Percentiles rank a stretch among this genome's conserved stretches.
Evolutionary conservation across 2,113 vertebrate genomes (phyloP).

Genomic region (Trematocara stigmaticum): DNA sequence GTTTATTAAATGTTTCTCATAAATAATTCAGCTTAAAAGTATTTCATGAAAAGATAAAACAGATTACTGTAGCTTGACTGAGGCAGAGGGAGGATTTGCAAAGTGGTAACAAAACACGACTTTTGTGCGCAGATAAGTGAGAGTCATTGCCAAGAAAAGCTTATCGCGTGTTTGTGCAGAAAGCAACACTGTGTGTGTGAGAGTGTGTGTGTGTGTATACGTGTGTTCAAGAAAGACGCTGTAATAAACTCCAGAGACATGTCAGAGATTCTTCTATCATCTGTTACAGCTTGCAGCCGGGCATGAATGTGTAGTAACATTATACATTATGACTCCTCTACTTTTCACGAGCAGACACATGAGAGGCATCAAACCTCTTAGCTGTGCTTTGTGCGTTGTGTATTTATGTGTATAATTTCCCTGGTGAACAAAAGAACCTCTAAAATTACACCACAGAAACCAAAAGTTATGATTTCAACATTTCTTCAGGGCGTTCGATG

Average conservation of each 20-base stretch:
- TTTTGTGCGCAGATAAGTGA: not conserved
- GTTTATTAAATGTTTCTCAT: not conserved
- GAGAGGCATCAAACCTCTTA: not conserved
- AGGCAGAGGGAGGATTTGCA: not conserved
- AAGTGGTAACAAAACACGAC: not conserved
- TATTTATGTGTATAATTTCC: not conserved
- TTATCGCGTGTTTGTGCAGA: not conserved
- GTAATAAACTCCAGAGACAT: not conserved
- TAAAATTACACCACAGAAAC: conserved; percentile 4
- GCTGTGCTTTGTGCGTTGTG: not conserved
- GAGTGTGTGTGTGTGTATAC: not conserved
- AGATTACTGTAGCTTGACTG: not conserved
- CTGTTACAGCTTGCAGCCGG: not conserved
- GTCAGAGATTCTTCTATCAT: not conserved
- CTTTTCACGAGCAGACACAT: not conserved
- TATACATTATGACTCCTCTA: not conserved
- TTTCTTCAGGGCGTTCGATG: not conserved
- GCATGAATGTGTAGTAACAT: not conserved
- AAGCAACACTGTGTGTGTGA: not conserved
- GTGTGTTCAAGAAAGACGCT: not conserved
- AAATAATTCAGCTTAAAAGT: not conserved
- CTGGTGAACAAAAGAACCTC: not conserved
- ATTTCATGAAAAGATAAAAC: not conserved
- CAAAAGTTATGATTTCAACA: not conserved
- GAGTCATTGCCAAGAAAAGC: not conserved